phyloP scores from a whole-genome alignment of 1,140 invertebrate genomes.

The Agrypnia vestita region DNA sequence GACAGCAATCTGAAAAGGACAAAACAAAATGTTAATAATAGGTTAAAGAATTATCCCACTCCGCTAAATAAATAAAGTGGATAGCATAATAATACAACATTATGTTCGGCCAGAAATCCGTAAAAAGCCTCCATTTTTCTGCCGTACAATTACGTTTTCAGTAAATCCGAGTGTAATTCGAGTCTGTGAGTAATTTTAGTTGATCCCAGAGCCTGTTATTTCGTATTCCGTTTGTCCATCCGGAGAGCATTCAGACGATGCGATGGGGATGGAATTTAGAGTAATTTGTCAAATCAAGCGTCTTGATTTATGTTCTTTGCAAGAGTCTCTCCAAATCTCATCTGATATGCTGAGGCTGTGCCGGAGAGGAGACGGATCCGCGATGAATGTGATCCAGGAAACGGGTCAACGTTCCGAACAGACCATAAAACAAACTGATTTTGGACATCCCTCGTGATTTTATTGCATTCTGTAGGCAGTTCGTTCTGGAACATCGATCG shows the following conservation, averaged over 20 bases:
- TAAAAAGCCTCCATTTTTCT: too few species aligned
- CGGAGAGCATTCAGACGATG: neutral
- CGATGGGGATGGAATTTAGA: constrained; percentile 14
- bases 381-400: neutral
- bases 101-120: too few species aligned
- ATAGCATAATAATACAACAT: too few species aligned
- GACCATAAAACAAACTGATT: too few species aligned
- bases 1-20: constrained; percentile 11
- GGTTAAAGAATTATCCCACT: too few species aligned
- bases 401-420: too few species aligned
- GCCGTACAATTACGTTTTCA: neutral
- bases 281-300: constrained; percentile 50
- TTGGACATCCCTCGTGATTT: too few species aligned
- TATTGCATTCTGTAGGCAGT: too few species aligned
- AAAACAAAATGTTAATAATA: neutral
- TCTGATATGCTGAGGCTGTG: constrained; percentile 38
- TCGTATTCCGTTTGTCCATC: constrained; percentile 14
- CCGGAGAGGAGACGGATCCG: neutral
- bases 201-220: neutral
- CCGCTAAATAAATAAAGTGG: too few species aligned
- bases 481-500: too few species aligned
- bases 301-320: constrained; percentile 47
- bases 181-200: neutral
- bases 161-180: neutral
- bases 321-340: constrained; percentile 37